phyloP scores from a whole-genome alignment of 2,113 vertebrate genomes.

The Globicephala melas region DNA sequence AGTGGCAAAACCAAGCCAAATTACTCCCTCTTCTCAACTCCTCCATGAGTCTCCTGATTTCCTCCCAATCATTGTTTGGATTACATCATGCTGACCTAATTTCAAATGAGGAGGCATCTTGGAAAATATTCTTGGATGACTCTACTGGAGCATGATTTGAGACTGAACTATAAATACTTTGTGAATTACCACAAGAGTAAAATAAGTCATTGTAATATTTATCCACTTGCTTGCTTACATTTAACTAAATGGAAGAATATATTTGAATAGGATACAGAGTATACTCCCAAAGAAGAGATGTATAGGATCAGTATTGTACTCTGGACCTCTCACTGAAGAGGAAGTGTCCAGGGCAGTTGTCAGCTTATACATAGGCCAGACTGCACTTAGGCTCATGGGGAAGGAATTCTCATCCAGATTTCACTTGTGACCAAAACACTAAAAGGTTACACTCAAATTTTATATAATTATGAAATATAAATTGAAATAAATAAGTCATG shows the following conservation, averaged over 20 bases:
- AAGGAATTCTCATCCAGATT: not conserved
- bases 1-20: not conserved
- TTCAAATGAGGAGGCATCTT: not conserved
- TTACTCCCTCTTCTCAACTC: not conserved
- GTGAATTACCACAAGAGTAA: not conserved
- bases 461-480: constrained; percentile 19
- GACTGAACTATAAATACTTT: not conserved
- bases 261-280: not conserved
- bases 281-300: not conserved
- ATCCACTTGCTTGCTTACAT: not conserved
- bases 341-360: not conserved
- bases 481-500: constrained; percentile 13
- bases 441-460: constrained; percentile 10
- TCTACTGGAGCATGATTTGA: not conserved
- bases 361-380: not conserved
- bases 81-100: not conserved
- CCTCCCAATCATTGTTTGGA: not conserved
- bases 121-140: not conserved
- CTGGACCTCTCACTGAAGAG: not conserved
- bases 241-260: not conserved
- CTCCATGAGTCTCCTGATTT: not conserved
- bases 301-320: not conserved
- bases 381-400: not conserved
- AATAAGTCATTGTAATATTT: not conserved
- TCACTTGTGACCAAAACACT: not conserved